Conservation (phyloP, 2,113 vertebrate genomes). For the Prionailurus bengalensis region DNA sequence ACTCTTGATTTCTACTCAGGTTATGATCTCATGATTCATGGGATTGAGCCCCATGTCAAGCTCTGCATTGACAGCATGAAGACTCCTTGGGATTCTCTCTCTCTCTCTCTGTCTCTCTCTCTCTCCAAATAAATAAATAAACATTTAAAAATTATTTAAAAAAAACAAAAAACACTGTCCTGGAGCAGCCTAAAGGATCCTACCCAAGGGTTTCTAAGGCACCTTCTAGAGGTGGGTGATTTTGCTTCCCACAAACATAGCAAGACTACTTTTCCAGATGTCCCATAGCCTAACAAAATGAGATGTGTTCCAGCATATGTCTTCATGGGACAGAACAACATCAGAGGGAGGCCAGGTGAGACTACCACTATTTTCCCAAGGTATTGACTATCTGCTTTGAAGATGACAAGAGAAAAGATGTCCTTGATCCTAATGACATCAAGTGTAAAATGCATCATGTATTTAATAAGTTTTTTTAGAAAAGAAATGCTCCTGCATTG, state of each 20-base stretch:
- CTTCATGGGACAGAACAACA: neutral
- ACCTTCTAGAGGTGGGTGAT: neutral
- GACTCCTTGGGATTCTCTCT: no score
- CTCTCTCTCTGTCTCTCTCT: no score
- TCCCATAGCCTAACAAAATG: neutral
- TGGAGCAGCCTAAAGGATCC: neutral
- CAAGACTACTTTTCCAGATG: neutral
- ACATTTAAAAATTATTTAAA: no score
- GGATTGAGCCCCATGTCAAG: no score
- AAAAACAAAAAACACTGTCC: no score
- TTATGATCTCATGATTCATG: no score
- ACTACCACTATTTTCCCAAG: neutral
- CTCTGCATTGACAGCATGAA: no score
- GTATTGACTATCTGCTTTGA: neutral
- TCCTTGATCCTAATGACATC: neutral
- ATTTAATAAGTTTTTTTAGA: neutral
- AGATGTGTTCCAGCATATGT: neutral
- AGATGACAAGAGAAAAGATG: neutral
- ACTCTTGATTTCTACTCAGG: no score
- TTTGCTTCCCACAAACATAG: neutral
- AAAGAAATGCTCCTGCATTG: neutral
- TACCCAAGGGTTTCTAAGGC: neutral
- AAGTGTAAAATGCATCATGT: no score
- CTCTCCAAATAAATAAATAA: no score
- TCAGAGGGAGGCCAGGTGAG: neutral